Conservation (phyloP, 2,797 vertebrate genomes). For the Cygnus olor region DNA sequence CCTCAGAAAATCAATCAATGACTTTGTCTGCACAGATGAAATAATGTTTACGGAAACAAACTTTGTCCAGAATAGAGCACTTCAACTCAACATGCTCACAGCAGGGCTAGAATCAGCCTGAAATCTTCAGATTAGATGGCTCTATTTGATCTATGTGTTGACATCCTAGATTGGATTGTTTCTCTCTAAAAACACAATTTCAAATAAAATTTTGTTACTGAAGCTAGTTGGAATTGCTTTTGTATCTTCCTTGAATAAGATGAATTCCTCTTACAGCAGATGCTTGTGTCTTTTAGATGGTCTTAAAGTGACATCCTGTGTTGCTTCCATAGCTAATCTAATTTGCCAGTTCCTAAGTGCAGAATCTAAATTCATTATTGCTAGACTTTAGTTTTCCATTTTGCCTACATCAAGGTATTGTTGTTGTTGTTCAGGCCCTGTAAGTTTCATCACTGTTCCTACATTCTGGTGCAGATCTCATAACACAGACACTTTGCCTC, state of each 20-base stretch:
- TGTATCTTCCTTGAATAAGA: neutral
- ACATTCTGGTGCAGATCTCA: neutral
- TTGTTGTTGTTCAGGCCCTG: neutral
- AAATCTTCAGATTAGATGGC: neutral
- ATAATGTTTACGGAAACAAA: neutral
- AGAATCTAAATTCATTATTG: neutral
- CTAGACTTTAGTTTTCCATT: neutral
- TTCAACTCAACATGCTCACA: neutral
- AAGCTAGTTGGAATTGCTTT: neutral
- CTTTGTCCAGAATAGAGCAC: neutral
- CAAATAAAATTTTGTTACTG: neutral
- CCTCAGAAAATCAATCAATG: neutral
- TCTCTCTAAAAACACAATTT: neutral
- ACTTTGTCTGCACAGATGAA: neutral
- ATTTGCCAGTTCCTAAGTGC: neutral
- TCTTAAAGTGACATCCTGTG: neutral
- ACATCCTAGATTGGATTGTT: neutral
- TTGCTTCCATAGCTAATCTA: neutral
- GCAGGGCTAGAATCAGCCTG: neutral
- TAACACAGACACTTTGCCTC: fast-evolving
- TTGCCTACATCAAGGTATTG: neutral
- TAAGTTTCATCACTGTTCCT: neutral
- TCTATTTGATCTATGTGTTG: neutral
- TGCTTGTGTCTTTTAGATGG: neutral
- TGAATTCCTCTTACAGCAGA: neutral